Conservation (phyloP, 2,797 vertebrate species). For the Bryconaethiops microstoma region DNA sequence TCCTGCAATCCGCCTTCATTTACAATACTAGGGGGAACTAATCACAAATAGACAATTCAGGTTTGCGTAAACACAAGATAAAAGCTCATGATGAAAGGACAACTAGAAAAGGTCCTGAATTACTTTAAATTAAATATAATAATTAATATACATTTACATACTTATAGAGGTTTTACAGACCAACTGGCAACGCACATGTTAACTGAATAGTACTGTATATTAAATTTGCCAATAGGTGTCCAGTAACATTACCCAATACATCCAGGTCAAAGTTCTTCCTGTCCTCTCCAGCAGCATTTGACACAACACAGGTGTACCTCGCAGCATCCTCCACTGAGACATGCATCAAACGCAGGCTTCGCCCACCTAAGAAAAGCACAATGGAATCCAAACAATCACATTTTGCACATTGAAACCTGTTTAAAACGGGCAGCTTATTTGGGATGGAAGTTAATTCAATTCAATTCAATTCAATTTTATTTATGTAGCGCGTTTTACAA, state of each 20-base stretch:
- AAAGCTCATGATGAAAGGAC: too few relatives aligned
- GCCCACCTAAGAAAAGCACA: slow-evolving; percentile 80
- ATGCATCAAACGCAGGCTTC: slow-evolving; percentile 85
- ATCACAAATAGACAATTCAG: neutral
- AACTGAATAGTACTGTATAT: too few relatives aligned
- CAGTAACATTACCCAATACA: slow-evolving; percentile 81
- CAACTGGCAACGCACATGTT: too few relatives aligned
- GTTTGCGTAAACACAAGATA: neutral
- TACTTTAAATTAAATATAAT: too few relatives aligned
- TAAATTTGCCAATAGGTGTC: neutral
- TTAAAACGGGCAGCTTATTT: too few relatives aligned
- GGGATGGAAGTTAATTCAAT: too few relatives aligned
- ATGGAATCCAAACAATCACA: neutral
- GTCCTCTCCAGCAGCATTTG: slow-evolving; percentile 87
- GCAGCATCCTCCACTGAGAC: slow-evolving; percentile 80
- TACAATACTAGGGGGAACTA: slow-evolving; percentile 89
- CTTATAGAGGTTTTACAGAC: too few relatives aligned
- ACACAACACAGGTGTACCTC: slow-evolving; percentile 88
- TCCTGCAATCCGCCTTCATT: slow-evolving; percentile 82
- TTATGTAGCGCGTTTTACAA: too few relatives aligned
- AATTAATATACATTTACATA: too few relatives aligned
- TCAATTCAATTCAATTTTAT: too few relatives aligned
- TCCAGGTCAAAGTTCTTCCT: slow-evolving; percentile 87
- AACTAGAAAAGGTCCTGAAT: too few relatives aligned
- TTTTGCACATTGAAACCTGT: too few relatives aligned